phyloP scores from a whole-genome alignment of 2,888 invertebrate genomes.

The Argyra leucocephala region DNA sequence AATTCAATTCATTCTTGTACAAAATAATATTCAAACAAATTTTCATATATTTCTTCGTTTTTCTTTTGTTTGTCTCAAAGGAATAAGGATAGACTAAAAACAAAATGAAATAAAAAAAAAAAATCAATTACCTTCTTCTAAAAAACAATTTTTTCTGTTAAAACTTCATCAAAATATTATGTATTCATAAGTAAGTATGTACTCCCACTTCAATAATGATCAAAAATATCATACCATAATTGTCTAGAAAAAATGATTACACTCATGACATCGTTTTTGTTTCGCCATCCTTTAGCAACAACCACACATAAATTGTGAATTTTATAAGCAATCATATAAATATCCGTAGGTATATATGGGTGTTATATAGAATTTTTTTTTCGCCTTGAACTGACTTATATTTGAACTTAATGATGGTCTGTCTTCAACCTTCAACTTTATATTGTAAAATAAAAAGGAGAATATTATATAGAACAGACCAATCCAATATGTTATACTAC shows the following conservation, averaged over 20 bases:
- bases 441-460: too few species aligned
- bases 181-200: neutral
- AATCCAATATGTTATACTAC: too few species aligned
- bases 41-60: too few species aligned
- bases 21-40: too few species aligned
- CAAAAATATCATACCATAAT: neutral
- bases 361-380: too few species aligned
- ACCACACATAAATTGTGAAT: too few species aligned
- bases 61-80: too few species aligned
- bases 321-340: too few species aligned
- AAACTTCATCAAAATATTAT: neutral
- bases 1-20: too few species aligned
- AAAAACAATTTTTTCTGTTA: neutral
- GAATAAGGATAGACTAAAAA: neutral
- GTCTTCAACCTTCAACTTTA: slow-evolving; percentile 6
- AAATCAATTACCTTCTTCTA: neutral
- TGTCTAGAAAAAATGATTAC: neutral
- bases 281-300: too few species aligned
- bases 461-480: too few species aligned
- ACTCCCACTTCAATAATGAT: neutral
- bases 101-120: neutral
- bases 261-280: neutral
- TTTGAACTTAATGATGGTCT: neutral
- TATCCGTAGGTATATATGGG: too few species aligned
- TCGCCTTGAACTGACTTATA: neutral